Evolutionary conservation across 2,888 invertebrate species (phyloP), one percentile per base, ranked within the genome.

Genomic region (Ecdyonurus torrentis): DNA sequence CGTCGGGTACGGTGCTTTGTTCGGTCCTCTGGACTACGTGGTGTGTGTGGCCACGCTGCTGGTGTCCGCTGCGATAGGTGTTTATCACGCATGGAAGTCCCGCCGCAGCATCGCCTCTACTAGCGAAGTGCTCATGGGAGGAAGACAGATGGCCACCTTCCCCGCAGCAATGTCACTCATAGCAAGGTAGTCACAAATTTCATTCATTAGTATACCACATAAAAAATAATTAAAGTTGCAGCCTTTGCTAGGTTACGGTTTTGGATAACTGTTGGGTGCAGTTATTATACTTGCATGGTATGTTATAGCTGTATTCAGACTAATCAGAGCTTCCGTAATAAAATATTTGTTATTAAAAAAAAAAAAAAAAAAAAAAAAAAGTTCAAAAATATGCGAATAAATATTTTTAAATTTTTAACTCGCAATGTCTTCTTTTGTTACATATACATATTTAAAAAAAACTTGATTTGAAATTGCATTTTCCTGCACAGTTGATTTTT

Each of bases 131-230:
- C 79, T 92, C 61, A 83, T 91, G 63, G 91, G 90, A 23, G 87
- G 88, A 63, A 79, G 90, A 68, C 85, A 84, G 70, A 89, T 92
- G 89, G 82, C 84, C 70, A 83, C 86, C 20, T 78, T 92, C 71
- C 92, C 92, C 2, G 86, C 92, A 63, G 82, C 90, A 25, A 81
- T 92, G 81, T 91, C 91, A 0, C 78, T 93, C 50, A 84, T 92
- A 65, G 92, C 92, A 62, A 91, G 87, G 87, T 87, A 72, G 73
- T 15, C 15, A 10, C 37, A 37, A n/a, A 5, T 37, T 37, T 5
- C 15, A 37, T 15, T 10, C 37, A 10, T 15, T 37, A 37, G 37
- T 37, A 37, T 10, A 5, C 7, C 15, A 37, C 37, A 5, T 5
- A 37, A 37, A 15, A 15, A 15, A 10, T 37, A 10, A 10, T 10